These are phyloP conservation scores for Dryobotodes eremita DNA, from an alignment of 2,888 invertebrate genomes.

Conservation along the genomic window DNA sequence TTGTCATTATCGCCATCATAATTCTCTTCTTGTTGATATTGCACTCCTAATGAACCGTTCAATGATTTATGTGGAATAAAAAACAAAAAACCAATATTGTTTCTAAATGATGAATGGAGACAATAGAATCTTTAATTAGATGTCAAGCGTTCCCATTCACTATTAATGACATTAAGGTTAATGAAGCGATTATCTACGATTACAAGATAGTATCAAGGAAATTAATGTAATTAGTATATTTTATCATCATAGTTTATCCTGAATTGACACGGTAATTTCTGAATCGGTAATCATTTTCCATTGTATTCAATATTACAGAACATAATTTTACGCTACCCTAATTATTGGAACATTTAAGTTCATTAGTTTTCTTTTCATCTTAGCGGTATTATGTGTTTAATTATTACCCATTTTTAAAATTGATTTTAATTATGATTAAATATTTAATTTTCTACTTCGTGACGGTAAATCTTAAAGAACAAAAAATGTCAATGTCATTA, in stretches of 20 bases:
- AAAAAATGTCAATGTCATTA: neutral
- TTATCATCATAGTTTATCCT: slow-evolving; percentile 15
- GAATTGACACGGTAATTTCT: slow-evolving; percentile 34
- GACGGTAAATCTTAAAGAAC: neutral
- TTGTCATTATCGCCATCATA: slow-evolving; percentile 1
- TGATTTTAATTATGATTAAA: neutral
- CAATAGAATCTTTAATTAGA: slow-evolving; percentile 33
- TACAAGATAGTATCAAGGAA: slow-evolving; percentile 19
- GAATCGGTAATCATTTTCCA: slow-evolving; percentile 7
- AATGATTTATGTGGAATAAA: slow-evolving; percentile 34
- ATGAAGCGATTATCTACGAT: slow-evolving; percentile 44
- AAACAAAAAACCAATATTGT: neutral
- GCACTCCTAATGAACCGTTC: slow-evolving; percentile 31
- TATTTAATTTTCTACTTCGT: neutral
- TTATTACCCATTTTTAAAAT: neutral
- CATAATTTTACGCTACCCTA: neutral
- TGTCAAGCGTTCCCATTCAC: slow-evolving; percentile 33
- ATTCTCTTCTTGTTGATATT: slow-evolving; percentile 16
- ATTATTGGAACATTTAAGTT: neutral
- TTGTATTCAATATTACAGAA: slow-evolving; percentile 35
- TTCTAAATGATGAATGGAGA: slow-evolving; percentile 44
- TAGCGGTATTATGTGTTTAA: neutral
- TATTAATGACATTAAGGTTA: slow-evolving; percentile 46
- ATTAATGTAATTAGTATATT: slow-evolving; percentile 33
- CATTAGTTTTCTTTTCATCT: neutral